Evolutionary conservation across 2,797 vertebrate genomes (phyloP), one percentile per base, ranked within the genome.

Genomic region (Erithacus rubecula): DNA sequence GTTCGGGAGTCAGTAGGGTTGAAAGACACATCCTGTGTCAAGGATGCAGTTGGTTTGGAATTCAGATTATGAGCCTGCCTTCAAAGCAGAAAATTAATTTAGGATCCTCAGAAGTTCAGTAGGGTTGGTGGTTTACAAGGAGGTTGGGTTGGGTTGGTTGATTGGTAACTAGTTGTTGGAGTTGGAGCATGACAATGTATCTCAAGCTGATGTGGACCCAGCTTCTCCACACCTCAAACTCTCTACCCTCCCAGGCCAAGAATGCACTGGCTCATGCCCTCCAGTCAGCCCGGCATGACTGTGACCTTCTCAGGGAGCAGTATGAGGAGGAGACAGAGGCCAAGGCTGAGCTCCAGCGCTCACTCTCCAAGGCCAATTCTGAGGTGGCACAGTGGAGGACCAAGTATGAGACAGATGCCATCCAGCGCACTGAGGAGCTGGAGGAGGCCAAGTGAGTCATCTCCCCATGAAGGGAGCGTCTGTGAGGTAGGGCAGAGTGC

Each of bases 251-350:
- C 46, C 78, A 99, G 98, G 98, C 98, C 17, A 99, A 98, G 97
- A 99, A 95, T 19, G 98, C 98, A 0, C 63, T 99, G 39, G 98
- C 98, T 10, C 98, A 99, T 30, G 98, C 98, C 11, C 96, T 98
- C 43, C 98, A 99, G 94, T 98, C 98, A 6, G 60, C 98, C 43
- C 98, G 98, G 8, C 98, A 99, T 0, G 98, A 99, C 97, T 98
- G 98, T 0, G 98, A 99, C 70, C 97, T 99, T 29, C 91, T 98
- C 37, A 41, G 98, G 75, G 98, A 98, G 55, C 98, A 98, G 63
- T 98, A 98, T 1, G 98, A 98, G 75, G 98, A 98, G 87, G 98
- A 98, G 63, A 96, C 96, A 3, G 98, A 98, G 68, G 97, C 96
- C 78, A 98, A 98, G 72, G 97, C 97, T 0, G 98, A 98, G 76